Conservation (phyloP, 1,140 invertebrate species). For the Zaprionus lachaisei region DNA sequence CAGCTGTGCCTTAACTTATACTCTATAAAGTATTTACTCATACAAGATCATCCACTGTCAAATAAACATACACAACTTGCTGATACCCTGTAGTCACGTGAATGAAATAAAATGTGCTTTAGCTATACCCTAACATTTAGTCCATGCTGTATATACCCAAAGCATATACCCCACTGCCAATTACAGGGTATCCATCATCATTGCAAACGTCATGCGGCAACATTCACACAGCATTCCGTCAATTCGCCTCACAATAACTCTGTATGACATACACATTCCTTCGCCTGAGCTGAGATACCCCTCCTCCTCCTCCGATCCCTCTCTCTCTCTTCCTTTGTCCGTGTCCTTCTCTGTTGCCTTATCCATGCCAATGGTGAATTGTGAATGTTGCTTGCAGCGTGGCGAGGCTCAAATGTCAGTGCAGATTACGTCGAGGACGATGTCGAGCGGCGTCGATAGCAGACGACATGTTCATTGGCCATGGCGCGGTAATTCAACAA, state of each 20-base stretch:
- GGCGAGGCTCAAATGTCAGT: conserved; percentile 55
- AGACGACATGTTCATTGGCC: conserved; percentile 75
- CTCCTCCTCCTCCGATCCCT: no score
- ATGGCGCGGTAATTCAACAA: conserved; percentile 58
- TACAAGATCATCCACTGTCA: no score
- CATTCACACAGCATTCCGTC: not conserved
- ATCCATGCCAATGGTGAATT: not conserved
- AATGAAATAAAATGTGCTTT: not conserved
- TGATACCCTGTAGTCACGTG: not conserved
- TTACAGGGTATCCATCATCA: conserved; percentile 1
- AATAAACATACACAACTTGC: no score
- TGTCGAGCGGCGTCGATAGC: conserved; percentile 50
- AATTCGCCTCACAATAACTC: not conserved
- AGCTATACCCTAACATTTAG: no score
- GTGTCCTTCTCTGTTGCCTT: not conserved
- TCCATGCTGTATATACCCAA: no score
- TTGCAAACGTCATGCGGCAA: not conserved
- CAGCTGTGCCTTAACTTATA: no score
- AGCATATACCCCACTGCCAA: not conserved
- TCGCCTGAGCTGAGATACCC: not conserved
- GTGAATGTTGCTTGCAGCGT: conserved; percentile 17
- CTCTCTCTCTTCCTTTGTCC: not conserved
- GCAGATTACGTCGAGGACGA: conserved; percentile 51
- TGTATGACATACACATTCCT: not conserved
- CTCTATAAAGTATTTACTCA: no score